Evolutionary conservation across 2,888 invertebrate genomes (phyloP).

Genomic region (Toxonevra muliebris): DNA sequence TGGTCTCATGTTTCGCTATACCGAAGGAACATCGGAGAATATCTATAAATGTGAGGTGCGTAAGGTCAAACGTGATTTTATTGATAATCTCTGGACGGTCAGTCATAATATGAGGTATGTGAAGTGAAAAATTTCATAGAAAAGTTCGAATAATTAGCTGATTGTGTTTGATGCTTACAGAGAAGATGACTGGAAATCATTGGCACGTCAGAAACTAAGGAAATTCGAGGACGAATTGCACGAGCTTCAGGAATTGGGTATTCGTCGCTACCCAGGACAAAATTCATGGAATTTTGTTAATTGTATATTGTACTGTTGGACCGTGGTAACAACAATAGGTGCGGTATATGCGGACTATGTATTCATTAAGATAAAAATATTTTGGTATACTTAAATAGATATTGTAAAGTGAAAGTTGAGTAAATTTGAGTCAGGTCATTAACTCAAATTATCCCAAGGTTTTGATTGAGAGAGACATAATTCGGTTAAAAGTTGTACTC

Average conservation of each 20-base stretch:
- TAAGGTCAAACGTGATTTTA: slow-evolving; percentile 84
- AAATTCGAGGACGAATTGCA: slow-evolving; percentile 89
- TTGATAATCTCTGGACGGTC: slow-evolving; percentile 82
- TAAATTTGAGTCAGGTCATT: too few species aligned
- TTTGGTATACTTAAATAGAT: too few species aligned
- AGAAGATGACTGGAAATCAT: slow-evolving; percentile 90
- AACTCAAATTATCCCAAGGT: too few species aligned
- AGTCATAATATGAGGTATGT: slow-evolving; percentile 78
- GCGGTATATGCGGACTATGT: neutral
- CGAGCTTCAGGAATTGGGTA: slow-evolving; percentile 83
- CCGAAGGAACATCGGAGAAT: slow-evolving; percentile 86
- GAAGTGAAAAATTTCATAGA: neutral
- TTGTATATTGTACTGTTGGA: slow-evolving; percentile 85
- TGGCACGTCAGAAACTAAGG: slow-evolving; percentile 81
- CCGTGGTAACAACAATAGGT: slow-evolving; percentile 88
- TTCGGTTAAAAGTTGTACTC: too few species aligned
- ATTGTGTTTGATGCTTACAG: slow-evolving; percentile 63
- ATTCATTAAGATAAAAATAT: too few species aligned
- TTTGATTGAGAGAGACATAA: too few species aligned
- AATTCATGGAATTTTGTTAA: slow-evolving; percentile 90
- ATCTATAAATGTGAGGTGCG: slow-evolving; percentile 90
- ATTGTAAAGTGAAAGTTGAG: too few species aligned
- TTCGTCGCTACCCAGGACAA: slow-evolving; percentile 84
- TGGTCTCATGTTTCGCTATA: slow-evolving; percentile 80
- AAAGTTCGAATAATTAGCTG: neutral